Base-by-base conservation (phyloP, 2,888 invertebrate species). In the Sipha maydis region DNA sequence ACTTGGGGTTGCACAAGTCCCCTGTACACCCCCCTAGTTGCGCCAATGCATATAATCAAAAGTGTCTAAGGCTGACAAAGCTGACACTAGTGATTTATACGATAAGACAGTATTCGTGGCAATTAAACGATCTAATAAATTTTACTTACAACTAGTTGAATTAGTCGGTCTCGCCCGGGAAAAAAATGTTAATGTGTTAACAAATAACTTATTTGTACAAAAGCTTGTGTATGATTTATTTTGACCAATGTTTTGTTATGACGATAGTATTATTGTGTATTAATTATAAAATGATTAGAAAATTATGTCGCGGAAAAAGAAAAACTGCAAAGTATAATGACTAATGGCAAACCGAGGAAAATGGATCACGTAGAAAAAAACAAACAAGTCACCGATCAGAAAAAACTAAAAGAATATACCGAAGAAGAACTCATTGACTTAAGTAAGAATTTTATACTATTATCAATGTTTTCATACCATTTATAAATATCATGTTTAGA, bases 291-390 rank as follows among this genome's bases (percentile, higher is more conserved):
- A 25, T 69, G 11, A 28, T 69, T 69, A 89, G 89, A 76, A 76
- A 89, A 85, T 31, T 77, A 86, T 25, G 28, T n/a, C 31, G 69
- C 14, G 11, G 89, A 89, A 61, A 89, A 89, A 38, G 89, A 85
- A 76, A 85, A 86, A 61, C 28, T 89, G 19, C 89, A 89, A 28
- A 89, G 76, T 11, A 80, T 88, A 25, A 89, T 89, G 89, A 41
- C 75, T 8, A 86, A 41, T 34, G 89, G 86, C 0, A 88, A 86
- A 89, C 75, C n/a, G 54, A 86, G 61, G 5, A 80, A 77, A 76
- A 7, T 82, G 56, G 75, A 88, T 31, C 25, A 80, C 0, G 28
- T 28, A 0, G 56, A 17, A 2, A 54, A 28, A 25, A n/a, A 5
- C 9, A 86, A 73, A 38, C 61, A 41, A 82, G 1, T 38, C 2